A percentile compares a stretch with the other conserved stretches of the same genome.
phyloP scores from a whole-genome alignment of 2,113 vertebrate genomes.

The Peucedramus taeniatus region DNA sequence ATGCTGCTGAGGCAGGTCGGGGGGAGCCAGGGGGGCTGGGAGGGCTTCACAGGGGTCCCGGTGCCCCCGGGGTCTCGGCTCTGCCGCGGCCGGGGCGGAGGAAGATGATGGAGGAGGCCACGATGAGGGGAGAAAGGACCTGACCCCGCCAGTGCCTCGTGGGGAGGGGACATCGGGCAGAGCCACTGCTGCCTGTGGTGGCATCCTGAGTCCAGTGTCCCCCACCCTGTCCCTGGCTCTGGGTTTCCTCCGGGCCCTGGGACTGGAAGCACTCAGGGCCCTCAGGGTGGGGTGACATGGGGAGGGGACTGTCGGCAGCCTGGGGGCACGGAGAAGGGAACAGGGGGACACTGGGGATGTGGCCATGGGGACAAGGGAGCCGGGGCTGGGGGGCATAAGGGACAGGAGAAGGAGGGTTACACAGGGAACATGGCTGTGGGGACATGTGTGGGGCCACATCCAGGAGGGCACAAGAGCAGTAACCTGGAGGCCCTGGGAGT shows the following conservation, averaged over 20 bases:
- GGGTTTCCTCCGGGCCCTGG: neutral
- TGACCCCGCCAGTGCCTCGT: slow-evolving; percentile 62
- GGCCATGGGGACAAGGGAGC: neutral
- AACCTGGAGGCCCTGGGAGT: slow-evolving; percentile 70
- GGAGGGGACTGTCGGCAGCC: neutral
- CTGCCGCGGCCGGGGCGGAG: slow-evolving; percentile 69
- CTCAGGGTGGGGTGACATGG: too few species aligned
- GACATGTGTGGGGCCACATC: neutral
- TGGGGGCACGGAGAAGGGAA: neutral
- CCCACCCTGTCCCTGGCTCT: neutral
- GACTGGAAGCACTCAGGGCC: neutral
- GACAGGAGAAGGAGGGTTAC: neutral
- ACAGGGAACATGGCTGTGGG: too few species aligned
- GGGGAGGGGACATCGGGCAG: neutral
- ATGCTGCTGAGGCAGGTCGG: neutral
- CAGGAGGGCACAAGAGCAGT: slow-evolving; percentile 69
- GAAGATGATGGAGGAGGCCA: slow-evolving; percentile 67
- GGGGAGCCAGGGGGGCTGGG: too few species aligned
- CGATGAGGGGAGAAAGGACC: slow-evolving; percentile 61
- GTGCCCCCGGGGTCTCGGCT: neutral
- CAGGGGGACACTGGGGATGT: fast-evolving
- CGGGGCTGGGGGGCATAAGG: neutral
- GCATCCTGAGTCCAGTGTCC: neutral
- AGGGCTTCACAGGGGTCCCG: neutral
- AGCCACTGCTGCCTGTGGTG: neutral